phyloP scores from a whole-genome alignment of 2,888 invertebrate species.

The Lysandra coridon region DNA sequence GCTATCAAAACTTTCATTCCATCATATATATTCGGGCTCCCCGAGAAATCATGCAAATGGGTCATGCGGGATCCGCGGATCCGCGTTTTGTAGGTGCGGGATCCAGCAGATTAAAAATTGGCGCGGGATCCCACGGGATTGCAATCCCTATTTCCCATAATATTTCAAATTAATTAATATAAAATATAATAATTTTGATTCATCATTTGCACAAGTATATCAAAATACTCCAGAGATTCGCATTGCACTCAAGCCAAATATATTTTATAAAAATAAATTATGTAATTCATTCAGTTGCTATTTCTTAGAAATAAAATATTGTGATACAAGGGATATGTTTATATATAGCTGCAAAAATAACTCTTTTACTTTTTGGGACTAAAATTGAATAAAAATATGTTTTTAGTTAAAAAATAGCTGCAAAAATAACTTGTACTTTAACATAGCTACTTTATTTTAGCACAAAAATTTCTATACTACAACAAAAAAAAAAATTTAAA shows the following conservation, averaged over 20 bases:
- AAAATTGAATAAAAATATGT: neutral
- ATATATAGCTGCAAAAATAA: neutral
- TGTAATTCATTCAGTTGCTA: neutral
- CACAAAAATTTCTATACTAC: neutral
- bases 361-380: neutral
- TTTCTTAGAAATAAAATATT: neutral
- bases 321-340: neutral
- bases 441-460: neutral
- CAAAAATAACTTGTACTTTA: neutral
- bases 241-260: neutral
- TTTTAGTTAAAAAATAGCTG: neutral
- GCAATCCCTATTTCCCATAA: neutral
- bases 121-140: too few relatives aligned
- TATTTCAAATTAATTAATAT: neutral
- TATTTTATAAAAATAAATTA: neutral
- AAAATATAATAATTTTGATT: neutral
- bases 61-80: too few relatives aligned
- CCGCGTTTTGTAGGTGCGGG: too few relatives aligned
- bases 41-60: too few relatives aligned
- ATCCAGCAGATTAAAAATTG: too few relatives aligned
- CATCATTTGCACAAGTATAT: too few relatives aligned
- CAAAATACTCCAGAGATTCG: neutral
- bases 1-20: too few relatives aligned
- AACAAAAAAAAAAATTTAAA: neutral
- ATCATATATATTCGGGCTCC: too few relatives aligned